Conservation (phyloP, 2,797 vertebrate species). For the Morelia viridis region DNA sequence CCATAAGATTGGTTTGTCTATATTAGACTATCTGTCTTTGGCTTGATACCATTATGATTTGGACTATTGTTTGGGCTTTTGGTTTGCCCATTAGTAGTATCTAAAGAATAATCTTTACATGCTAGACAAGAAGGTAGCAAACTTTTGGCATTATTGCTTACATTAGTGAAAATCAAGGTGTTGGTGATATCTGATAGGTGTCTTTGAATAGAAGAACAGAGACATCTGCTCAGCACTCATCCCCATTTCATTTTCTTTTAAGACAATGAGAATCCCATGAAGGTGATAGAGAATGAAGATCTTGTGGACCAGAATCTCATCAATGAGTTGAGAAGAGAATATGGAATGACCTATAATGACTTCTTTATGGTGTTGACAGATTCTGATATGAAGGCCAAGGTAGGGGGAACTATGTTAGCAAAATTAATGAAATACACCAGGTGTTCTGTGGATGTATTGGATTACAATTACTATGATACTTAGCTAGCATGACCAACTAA, state of each 20-base stretch:
- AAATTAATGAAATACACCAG: background rate
- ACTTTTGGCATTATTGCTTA: background rate
- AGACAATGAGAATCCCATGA: conserved; percentile 97
- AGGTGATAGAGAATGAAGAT: conserved; percentile 90
- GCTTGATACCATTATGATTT: background rate
- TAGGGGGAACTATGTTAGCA: conserved; percentile 57
- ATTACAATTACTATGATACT: background rate
- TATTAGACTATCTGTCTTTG: background rate
- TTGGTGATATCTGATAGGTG: background rate
- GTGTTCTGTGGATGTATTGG: background rate
- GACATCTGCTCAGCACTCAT: conserved; percentile 28
- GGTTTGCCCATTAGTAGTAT: background rate
- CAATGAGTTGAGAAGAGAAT: conserved; percentile 90
- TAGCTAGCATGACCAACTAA: background rate
- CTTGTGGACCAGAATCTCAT: conserved; percentile 92
- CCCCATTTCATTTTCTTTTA: conserved; percentile 60
- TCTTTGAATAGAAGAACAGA: background rate
- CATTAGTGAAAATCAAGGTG: background rate
- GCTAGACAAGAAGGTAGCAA: background rate
- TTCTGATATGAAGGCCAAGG: conserved; percentile 92
- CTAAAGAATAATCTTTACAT: background rate
- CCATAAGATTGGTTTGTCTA: background rate
- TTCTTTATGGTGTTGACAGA: conserved; percentile 98
- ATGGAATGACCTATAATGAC: conserved; percentile 91
- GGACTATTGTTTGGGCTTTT: background rate